Evolutionary conservation across 2,797 vertebrate genomes (phyloP), one percentile per base, ranked within the genome.

Genomic region (Simalia tracyae): DNA sequence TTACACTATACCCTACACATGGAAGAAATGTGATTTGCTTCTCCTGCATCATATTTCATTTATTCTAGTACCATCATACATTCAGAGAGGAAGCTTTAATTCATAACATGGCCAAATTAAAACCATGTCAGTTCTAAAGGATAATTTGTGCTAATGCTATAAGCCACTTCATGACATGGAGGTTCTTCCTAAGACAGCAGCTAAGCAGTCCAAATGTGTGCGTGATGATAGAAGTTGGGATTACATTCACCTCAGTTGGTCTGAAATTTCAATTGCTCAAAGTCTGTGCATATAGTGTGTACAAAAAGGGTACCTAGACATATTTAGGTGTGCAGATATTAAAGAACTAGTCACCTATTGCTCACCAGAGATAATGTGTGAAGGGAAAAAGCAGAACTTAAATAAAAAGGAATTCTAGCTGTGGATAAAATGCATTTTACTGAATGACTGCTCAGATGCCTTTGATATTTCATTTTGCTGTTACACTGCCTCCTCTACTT

Each of bases 401-500:
- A 63, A 92, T 92, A 72, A 86, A 61, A 93, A 92, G 86, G 22
- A 86, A 88, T 17, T 64, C 11, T 92, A 89, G 90, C 86, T 86
- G 92, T 68, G 54, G 1, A 90, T 84, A 92, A 95, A 94, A 93
- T 17, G 28, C 59, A 95, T 17, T 26, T 26, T 60, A 90, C 54
- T 92, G 85, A 1, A 54, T 92, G 95, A 91, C 61, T 46, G 4
- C 60, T 94, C 89, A 88, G 10, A 50, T 93, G 28, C 56, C 93
- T 92, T 81, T 94, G 66, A 42, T 3, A 90, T 95, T 96, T 92
- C 60, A 85, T 92, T 95, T 94, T 94, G 22, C 81, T 94, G 60
- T 42, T 89, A 17, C n/a, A 84, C 92, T 91, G 91, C 28, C 54
- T 88, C 66, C 46, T 89, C 56, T 72, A 89, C 90, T 95, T 93